phyloP scores from a whole-genome alignment of 2,113 vertebrate genomes.

The Donacobius atricapilla region DNA sequence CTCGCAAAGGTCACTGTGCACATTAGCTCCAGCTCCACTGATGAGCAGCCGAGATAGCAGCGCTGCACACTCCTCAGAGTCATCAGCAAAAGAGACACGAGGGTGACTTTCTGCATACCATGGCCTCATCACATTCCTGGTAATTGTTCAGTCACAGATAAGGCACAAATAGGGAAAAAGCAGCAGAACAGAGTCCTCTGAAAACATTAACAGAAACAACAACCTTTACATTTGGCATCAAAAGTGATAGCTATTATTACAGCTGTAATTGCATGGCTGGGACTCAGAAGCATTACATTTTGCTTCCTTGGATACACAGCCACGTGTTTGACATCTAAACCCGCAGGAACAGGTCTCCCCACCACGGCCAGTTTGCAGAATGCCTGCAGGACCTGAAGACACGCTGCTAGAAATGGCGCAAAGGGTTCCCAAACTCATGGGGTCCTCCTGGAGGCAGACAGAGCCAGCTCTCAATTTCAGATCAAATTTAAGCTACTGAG shows the following conservation, averaged over 20 bases:
- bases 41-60: conserved; percentile 18
- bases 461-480: not conserved
- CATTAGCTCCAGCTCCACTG: not conserved
- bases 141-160: conserved; percentile 7
- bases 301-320: not conserved
- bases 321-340: not conserved
- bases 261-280: not conserved
- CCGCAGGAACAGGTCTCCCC: not conserved
- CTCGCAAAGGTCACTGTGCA: not conserved
- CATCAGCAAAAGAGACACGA: not conserved
- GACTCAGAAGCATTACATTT: not conserved
- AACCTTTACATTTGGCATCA: not conserved
- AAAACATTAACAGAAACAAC: not conserved
- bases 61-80: not conserved
- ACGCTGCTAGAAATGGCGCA: accelerated
- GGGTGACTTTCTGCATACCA: not conserved
- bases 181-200: not conserved
- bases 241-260: conserved; percentile 20
- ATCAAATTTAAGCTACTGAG: not conserved
- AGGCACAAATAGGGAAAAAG: not conserved
- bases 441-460: not conserved
- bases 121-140: not conserved
- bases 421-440: not conserved
- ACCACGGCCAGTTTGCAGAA: not conserved
- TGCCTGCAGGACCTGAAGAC: not conserved